Base-by-base conservation (phyloP, 2,888 invertebrate species). In the Oeneis ivallda region DNA sequence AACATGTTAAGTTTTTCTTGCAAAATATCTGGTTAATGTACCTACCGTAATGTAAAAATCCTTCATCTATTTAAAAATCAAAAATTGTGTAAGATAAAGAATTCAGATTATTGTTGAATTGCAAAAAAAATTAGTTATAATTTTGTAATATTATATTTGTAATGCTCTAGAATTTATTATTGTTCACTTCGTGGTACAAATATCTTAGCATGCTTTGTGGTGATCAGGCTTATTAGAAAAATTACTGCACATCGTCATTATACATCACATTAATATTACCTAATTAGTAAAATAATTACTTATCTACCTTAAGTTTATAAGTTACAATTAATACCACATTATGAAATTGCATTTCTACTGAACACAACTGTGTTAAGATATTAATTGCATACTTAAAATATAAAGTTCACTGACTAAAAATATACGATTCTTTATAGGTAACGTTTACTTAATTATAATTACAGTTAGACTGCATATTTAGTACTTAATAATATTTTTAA, bases 201-300 rank as follows among this genome's bases (percentile, higher is more conserved):
- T 52, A 54, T 52, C 8, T 26, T n/a, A 26, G 26, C 26, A 26
- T 1, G 5, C 26, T 26, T 26, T 26, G 26, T 26, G 26, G 26
- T 26, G 26, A 26, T 26, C 26, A 26, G 32, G 43, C 10, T 59
- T 54, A 63, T 60, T 65, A 65, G 53, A 26, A 32, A 39, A 61
- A 54, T 53, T 64, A 63, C 39, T 37, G 45, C 62, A 47, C 64
- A 65, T 65, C 65, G 65, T 66, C 45, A 47, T 26, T 26, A 63
- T 63, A 65, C 61, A 67, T 67, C 57, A 65, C 62, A 66, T 62
- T 50, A 50, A 52, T 61, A 65, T 61, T 54, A 61, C 59, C 59
- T 54, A 65, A 43, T 49, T 26, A 26, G 26, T 26, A 53, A 60
- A 11, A n/a, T n/a, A n/a, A n/a, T n/a, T n/a, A n/a, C n/a, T n/a